A percentile compares a stretch with the other conserved stretches of the same genome.
Evolutionary conservation across 2,888 invertebrate species (phyloP).

Genomic region (Caenorhabditis imperialis): DNA sequence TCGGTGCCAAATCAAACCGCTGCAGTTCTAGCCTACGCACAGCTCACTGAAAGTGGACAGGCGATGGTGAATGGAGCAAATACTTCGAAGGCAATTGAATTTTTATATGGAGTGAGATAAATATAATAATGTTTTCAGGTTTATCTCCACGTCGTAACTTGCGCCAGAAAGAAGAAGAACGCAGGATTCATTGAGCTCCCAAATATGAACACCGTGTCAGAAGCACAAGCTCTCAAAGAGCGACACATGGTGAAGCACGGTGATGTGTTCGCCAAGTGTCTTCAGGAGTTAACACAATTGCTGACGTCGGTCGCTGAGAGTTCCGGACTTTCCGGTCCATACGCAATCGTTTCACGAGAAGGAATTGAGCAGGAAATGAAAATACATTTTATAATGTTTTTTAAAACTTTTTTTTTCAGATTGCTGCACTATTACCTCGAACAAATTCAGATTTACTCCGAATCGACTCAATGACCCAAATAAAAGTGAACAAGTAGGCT

Average conservation of each 20-base stretch:
- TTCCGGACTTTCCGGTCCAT: slow-evolving; percentile 55
- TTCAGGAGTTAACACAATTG: slow-evolving; percentile 58
- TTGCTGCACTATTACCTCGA: slow-evolving; percentile 75
- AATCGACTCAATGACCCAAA: slow-evolving; percentile 71
- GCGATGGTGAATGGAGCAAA: slow-evolving; percentile 51
- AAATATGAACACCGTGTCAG: slow-evolving; percentile 68
- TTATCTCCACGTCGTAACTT: slow-evolving; percentile 62
- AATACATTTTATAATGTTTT: neutral
- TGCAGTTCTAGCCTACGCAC: slow-evolving; percentile 65
- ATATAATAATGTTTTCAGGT: slow-evolving; percentile 48
- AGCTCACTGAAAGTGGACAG: slow-evolving; percentile 64
- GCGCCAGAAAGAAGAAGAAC: slow-evolving; percentile 52
- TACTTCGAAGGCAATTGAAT: slow-evolving; percentile 63
- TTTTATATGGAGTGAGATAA: neutral
- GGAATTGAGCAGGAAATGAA: slow-evolving; percentile 69
- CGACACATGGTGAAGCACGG: slow-evolving; percentile 70
- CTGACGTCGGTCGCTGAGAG: slow-evolving; percentile 60
- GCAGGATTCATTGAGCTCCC: slow-evolving; percentile 49
- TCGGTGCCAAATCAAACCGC: slow-evolving; percentile 54
- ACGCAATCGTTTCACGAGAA: slow-evolving; percentile 66
- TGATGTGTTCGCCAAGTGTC: slow-evolving; percentile 68
- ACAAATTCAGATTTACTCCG: slow-evolving; percentile 76
- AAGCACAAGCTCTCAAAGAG: slow-evolving; percentile 72
- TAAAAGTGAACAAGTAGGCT: slow-evolving; percentile 50
- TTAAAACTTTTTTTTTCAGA: slow-evolving; percentile 4